Base-by-base conservation (phyloP, 1,140 invertebrate genomes). In the Brachionus sp. region DNA sequence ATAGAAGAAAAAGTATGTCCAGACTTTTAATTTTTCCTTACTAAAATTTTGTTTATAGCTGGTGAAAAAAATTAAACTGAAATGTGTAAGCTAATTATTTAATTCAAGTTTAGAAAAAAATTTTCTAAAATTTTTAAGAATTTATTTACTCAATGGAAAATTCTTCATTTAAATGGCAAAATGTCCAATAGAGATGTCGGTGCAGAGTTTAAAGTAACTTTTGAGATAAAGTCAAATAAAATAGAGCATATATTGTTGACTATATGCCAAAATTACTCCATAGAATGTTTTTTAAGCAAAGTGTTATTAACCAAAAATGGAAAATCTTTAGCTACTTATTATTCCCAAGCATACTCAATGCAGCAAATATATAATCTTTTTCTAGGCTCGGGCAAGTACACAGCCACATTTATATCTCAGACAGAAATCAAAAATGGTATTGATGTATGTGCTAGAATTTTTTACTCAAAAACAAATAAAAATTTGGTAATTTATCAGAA, bases 291-390 rank as follows among this genome's bases (percentile, higher is more conserved):
- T 66, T 37, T 66, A n/a, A 66, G 16, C 25, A 33, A 37, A 12
- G 33, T 66, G 9, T 35, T 13, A 33, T 12, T 66, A 12, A 13
- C 25, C 33, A 66, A 66, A 66, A 16, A 66, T 66, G 33, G 33
- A 12, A 33, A 33, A 5, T 33, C 3, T 4, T 5, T 66, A n/a
- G n/a, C 3, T 16, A 37, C 12, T 16, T 33, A n/a, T 66, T 16
- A 33, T 12, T 66, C 64, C 13, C 64, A 66, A 66, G 33, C 12
- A n/a, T 66, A 66, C 12, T 33, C 64, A n/a, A 33, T 66, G 25
- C 64, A 66, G 29, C 64, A 66, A 66, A 66, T 66, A 66, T 66
- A 13, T 16, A 66, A 66, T 66, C 33, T 66, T 66, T 66, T 66
- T 37, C 33, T 66, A 33, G 25, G 29, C 29, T 66, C 64, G 10